A percentile compares a stretch with the other conserved stretches of the same genome.
Evolutionary conservation across 1,140 invertebrate species (phyloP).

Genomic region (Pantala flavescens): DNA sequence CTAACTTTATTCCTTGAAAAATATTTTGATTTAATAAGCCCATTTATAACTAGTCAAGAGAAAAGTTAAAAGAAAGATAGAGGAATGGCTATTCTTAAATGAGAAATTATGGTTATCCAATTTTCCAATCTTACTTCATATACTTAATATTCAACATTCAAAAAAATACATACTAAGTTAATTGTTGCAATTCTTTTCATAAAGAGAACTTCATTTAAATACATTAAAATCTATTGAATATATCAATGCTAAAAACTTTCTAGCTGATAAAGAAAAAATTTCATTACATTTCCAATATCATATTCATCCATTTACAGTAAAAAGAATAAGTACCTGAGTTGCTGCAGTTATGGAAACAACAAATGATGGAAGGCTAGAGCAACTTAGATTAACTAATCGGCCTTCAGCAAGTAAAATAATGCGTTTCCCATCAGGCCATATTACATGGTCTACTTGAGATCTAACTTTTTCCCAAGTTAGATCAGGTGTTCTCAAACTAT

Average conservation of each 20-base stretch:
- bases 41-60: not conserved
- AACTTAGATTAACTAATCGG: slow-evolving; percentile 88
- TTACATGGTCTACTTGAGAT: slow-evolving; percentile 94
- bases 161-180: no score
- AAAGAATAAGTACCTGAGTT: slow-evolving; percentile 53
- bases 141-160: no score
- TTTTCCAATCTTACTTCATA: no score
- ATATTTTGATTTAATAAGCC: slow-evolving; percentile 16
- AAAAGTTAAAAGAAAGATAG: no score
- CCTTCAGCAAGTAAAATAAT: slow-evolving; percentile 92
- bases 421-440: slow-evolving; percentile 87
- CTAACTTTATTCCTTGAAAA: not conserved
- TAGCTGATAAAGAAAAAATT: no score
- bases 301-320: not conserved
- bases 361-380: slow-evolving; percentile 94
- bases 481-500: slow-evolving; percentile 84
- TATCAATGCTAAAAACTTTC: no score
- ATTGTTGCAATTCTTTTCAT: no score
- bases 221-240: no score
- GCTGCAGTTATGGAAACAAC: slow-evolving; percentile 92
- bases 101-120: no score
- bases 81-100: no score
- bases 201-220: no score
- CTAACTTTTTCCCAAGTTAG: slow-evolving; percentile 95
- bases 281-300: no score